phyloP scores from a whole-genome alignment of 2,797 vertebrate species.

The Rhinophrynus dorsalis region DNA sequence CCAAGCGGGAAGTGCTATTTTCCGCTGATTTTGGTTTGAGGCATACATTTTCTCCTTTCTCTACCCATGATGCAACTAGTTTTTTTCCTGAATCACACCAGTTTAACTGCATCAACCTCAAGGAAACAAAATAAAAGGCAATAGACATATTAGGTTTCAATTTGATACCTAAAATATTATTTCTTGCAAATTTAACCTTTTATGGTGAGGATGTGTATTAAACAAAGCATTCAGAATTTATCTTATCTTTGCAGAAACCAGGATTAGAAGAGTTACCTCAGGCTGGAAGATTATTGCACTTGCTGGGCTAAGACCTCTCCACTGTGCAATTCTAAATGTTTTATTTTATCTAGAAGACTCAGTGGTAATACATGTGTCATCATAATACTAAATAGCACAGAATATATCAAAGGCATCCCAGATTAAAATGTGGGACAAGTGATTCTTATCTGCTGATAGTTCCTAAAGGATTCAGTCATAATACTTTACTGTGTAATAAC shows the following conservation, averaged over 20 bases:
- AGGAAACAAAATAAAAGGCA: too few relatives aligned
- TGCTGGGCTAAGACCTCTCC: slow-evolving; percentile 14
- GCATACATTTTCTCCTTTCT: too few relatives aligned
- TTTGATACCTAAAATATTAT: too few relatives aligned
- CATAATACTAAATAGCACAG: slow-evolving; percentile 12
- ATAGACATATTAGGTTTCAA: too few relatives aligned
- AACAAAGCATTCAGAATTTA: slow-evolving; percentile 13
- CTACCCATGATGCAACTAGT: too few relatives aligned
- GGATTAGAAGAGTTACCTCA: slow-evolving; percentile 26
- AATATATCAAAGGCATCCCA: slow-evolving; percentile 6
- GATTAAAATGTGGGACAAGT: slow-evolving; percentile 19
- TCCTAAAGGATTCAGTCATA: background rate
- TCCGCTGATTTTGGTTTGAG: too few relatives aligned
- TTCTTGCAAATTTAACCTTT: too few relatives aligned
- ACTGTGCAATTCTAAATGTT: slow-evolving; percentile 10
- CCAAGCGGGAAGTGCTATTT: too few relatives aligned
- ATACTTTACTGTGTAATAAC: slow-evolving; percentile 14
- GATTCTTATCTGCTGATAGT: slow-evolving; percentile 24
- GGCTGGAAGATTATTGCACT: slow-evolving; percentile 13
- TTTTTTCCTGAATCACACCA: too few relatives aligned
- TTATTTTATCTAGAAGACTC: slow-evolving; percentile 25
- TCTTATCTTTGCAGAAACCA: slow-evolving; percentile 33
- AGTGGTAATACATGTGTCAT: slow-evolving; percentile 25
- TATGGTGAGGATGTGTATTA: background rate
- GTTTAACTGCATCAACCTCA: too few relatives aligned